phyloP scores from a whole-genome alignment of 2,888 invertebrate genomes.

The Ptychoptera contaminata region DNA sequence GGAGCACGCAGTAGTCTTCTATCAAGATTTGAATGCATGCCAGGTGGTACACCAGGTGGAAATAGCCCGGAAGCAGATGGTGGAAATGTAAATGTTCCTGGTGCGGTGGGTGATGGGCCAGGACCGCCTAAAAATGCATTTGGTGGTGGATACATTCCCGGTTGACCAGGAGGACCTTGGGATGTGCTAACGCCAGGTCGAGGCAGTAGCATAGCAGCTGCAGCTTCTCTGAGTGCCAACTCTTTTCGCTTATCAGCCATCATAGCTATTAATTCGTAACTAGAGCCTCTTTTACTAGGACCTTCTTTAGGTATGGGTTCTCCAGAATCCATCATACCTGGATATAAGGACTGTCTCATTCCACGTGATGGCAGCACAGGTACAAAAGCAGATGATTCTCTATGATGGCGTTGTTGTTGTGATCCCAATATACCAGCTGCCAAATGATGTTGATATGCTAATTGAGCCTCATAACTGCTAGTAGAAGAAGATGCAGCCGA shows the following conservation, averaged over 20 bases:
- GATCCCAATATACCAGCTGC: slow-evolving; percentile 27
- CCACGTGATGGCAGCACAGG: slow-evolving; percentile 70
- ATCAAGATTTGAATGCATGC: slow-evolving; percentile 66
- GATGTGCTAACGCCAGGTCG: slow-evolving; percentile 37
- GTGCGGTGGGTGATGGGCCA: slow-evolving; percentile 44
- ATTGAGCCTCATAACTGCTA: slow-evolving; percentile 45
- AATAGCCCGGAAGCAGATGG: slow-evolving; percentile 54
- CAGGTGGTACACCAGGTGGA: slow-evolving; percentile 51
- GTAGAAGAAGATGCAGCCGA: slow-evolving; percentile 25
- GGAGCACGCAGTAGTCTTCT: slow-evolving; percentile 59
- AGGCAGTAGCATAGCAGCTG: slow-evolving; percentile 50
- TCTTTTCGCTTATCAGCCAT: slow-evolving; percentile 82
- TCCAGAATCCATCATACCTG: slow-evolving; percentile 45
- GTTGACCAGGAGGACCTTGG: slow-evolving; percentile 42
- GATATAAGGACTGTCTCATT: slow-evolving; percentile 55
- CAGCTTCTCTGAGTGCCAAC: slow-evolving; percentile 56
- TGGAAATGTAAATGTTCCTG: slow-evolving; percentile 48
- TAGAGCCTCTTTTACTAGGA: slow-evolving; percentile 36
- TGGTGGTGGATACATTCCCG: slow-evolving; percentile 49
- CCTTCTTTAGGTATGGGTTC: slow-evolving; percentile 24
- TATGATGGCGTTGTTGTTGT: slow-evolving; percentile 36
- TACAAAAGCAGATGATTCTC: slow-evolving; percentile 73
- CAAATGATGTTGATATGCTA: slow-evolving; percentile 51
- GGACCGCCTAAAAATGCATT: not conserved
- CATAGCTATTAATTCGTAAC: slow-evolving; percentile 74